A percentile compares a stretch with the other conserved stretches of the same genome.
These are phyloP conservation scores for Squalus acanthias DNA, from an alignment of 2,797 vertebrate genomes.

Conservation along the genomic window DNA sequence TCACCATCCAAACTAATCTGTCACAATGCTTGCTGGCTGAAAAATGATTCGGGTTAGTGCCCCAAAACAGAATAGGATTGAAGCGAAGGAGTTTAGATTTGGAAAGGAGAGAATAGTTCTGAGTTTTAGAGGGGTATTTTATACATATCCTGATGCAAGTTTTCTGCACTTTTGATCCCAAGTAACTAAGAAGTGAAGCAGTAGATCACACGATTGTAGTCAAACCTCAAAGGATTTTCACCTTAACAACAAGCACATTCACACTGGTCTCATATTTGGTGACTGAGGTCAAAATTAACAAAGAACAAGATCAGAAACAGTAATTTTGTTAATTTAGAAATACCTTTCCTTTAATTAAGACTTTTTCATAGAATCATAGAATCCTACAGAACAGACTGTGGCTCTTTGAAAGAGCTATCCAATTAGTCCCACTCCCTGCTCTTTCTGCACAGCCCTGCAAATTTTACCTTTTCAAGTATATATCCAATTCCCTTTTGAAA, in stretches of 20 bases:
- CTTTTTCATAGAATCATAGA: neutral
- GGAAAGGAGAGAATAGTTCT: neutral
- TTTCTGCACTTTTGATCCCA: neutral
- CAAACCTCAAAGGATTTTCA: neutral
- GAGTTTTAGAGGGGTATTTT: neutral
- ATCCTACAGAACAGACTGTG: neutral
- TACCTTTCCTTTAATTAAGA: neutral
- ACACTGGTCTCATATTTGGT: neutral
- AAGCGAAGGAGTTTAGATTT: neutral
- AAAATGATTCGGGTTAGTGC: neutral
- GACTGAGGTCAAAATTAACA: neutral
- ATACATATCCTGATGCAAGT: neutral
- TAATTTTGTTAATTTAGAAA: neutral
- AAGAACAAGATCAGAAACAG: neutral
- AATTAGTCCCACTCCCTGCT: neutral
- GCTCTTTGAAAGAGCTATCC: neutral
- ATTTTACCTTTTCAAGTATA: neutral
- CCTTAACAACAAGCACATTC: neutral
- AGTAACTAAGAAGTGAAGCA: neutral
- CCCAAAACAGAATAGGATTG: neutral
- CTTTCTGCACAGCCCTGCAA: neutral
- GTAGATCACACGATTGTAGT: neutral
- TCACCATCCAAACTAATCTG: neutral
- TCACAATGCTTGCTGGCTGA: neutral
- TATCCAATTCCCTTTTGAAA: neutral